phyloP scores from a whole-genome alignment of 2,797 vertebrate genomes.

The Gobio occitaniae region DNA sequence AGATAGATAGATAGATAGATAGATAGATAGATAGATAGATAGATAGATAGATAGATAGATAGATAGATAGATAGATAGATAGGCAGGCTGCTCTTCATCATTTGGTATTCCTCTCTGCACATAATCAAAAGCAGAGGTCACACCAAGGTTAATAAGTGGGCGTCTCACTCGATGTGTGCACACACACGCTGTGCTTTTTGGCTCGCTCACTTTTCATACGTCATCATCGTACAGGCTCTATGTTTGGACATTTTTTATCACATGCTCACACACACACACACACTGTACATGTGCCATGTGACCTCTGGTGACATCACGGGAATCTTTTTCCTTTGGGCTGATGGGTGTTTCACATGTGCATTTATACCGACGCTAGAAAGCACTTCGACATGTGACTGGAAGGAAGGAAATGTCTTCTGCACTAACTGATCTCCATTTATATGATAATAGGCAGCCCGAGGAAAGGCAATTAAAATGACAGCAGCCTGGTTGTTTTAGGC shows the following conservation, averaged over 20 bases:
- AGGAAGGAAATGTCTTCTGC: slow-evolving; percentile 34
- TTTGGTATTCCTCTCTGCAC: slow-evolving; percentile 7
- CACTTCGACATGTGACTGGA: slow-evolving; percentile 26
- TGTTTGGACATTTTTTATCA: background rate
- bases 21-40: background rate
- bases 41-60: background rate
- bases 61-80: background rate
- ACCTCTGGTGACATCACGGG: background rate
- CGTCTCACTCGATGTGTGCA: background rate
- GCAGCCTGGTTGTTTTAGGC: slow-evolving; percentile 59
- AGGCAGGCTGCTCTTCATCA: background rate
- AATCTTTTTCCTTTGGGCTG: background rate
- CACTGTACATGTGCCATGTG: background rate
- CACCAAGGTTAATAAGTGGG: slow-evolving; percentile 33
- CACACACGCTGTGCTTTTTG: background rate
- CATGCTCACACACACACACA: background rate
- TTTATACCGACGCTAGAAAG: background rate
- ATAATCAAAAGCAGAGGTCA: slow-evolving; percentile 32
- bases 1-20: too few species aligned
- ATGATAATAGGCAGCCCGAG: slow-evolving; percentile 59
- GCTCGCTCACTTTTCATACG: background rate
- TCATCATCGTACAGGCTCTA: background rate
- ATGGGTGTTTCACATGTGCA: slow-evolving; percentile 8
- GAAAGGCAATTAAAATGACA: slow-evolving; percentile 63
- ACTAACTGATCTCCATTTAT: slow-evolving; percentile 55